Conservation (phyloP, 1,140 invertebrate genomes). For the Caenorhabditis latens region DNA sequence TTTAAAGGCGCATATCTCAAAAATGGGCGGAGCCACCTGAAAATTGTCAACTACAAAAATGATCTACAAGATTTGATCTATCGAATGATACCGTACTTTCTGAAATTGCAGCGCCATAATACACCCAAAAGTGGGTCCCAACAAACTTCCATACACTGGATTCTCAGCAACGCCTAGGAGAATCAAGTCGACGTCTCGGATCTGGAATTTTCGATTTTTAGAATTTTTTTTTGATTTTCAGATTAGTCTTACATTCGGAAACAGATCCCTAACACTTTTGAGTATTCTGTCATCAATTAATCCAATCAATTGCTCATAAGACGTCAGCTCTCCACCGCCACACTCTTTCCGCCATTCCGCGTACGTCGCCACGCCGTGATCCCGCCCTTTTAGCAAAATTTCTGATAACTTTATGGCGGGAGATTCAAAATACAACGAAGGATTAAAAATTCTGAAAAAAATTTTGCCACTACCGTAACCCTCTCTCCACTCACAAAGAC, state of each 20-base stretch:
- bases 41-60: no score
- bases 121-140: conserved; percentile 31
- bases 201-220: neutral
- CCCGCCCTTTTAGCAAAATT: neutral
- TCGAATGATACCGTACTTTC: neutral
- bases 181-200: conserved; percentile 23
- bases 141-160: conserved; percentile 20
- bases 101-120: conserved; percentile 25
- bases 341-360: conserved; percentile 35
- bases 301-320: neutral
- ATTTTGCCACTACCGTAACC: neutral
- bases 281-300: conserved; percentile 5
- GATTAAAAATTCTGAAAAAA: neutral
- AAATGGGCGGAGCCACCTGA: no score
- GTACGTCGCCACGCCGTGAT: conserved; percentile 6
- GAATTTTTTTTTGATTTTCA: no score
- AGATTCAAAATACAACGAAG: neutral
- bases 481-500: neutral
- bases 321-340: neutral
- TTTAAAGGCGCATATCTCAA: no score
- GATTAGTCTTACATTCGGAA: conserved; percentile 11
- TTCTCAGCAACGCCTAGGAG: conserved; percentile 13
- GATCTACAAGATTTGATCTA: no score
- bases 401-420: neutral
- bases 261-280: conserved; percentile 29